Percentiles rank a stretch among this genome's conserved stretches.
Conservation (phyloP, 2,797 vertebrate species). For the Syngnathus acus region DNA sequence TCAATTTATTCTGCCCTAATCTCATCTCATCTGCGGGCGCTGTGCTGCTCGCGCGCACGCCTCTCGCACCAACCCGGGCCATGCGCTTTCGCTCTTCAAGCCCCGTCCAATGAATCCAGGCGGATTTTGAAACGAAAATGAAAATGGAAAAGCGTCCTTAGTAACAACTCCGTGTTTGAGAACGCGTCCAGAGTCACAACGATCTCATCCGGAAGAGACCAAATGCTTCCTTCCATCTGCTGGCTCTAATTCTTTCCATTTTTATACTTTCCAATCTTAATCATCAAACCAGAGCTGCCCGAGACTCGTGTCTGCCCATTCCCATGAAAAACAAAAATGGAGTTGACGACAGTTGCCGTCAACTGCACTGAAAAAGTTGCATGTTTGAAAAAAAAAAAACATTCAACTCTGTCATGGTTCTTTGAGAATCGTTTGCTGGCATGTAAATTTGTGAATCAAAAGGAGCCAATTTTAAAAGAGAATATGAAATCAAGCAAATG, state of each 20-base stretch:
- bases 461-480: constrained; percentile 36
- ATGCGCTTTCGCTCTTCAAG: not conserved
- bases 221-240: no score
- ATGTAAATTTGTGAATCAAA: constrained; percentile 16
- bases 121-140: not conserved
- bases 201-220: no score
- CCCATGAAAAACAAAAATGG: no score
- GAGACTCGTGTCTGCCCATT: no score
- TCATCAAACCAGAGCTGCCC: no score
- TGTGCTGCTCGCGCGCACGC: constrained; percentile 15
- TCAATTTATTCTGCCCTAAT: constrained; percentile 60
- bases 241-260: no score
- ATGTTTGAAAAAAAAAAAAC: not conserved
- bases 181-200: no score
- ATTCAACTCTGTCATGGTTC: not conserved
- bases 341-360: no score
- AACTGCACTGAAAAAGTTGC: no score
- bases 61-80: not conserved
- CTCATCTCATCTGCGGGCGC: constrained; percentile 62
- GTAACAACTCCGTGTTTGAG: no score
- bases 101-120: not conserved
- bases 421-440: not conserved
- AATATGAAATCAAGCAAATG: constrained; percentile 40
- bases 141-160: not conserved
- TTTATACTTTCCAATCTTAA: no score